A percentile compares a stretch with the other conserved stretches of the same genome.
Conservation (phyloP, 2,888 invertebrate species). For the Cheilosia grossa region DNA sequence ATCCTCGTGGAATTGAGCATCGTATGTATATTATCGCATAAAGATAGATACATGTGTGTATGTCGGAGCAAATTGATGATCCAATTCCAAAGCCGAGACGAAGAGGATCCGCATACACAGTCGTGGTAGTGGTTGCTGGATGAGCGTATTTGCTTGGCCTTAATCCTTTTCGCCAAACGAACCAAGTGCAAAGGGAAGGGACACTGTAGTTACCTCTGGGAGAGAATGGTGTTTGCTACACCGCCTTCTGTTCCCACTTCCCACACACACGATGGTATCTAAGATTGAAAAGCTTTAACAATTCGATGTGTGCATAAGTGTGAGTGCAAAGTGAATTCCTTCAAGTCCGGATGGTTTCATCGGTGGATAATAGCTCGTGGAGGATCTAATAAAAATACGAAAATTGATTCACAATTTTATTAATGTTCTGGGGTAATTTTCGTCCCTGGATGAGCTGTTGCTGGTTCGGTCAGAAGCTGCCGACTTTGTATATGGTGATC, state of each 20-base stretch:
- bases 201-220: conserved; percentile 13
- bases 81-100: conserved; percentile 48
- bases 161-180: conserved; percentile 55
- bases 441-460: conserved; percentile 38
- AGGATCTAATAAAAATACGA: conserved; percentile 57
- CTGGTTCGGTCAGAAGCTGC: conserved; percentile 1
- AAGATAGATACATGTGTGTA: conserved; percentile 1
- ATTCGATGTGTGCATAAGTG: neutral
- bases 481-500: conserved; percentile 25
- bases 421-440: conserved; percentile 54
- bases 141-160: conserved; percentile 60
- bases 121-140: conserved; percentile 1
- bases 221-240: conserved; percentile 2
- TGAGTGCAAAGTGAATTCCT: conserved; percentile 40
- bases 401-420: conserved; percentile 72
- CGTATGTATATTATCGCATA: conserved; percentile 3
- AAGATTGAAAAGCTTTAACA: neutral
- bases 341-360: conserved; percentile 29
- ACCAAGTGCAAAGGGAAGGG: conserved; percentile 19
- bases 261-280: neutral
- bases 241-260: neutral
- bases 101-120: conserved; percentile 24
- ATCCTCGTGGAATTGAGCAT: conserved; percentile 33
- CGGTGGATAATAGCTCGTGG: conserved; percentile 33
- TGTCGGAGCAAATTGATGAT: conserved; percentile 67